These are phyloP conservation scores for Drosophila mercatorum DNA, from an alignment of 2,888 invertebrate genomes.

Conservation along the genomic window DNA sequence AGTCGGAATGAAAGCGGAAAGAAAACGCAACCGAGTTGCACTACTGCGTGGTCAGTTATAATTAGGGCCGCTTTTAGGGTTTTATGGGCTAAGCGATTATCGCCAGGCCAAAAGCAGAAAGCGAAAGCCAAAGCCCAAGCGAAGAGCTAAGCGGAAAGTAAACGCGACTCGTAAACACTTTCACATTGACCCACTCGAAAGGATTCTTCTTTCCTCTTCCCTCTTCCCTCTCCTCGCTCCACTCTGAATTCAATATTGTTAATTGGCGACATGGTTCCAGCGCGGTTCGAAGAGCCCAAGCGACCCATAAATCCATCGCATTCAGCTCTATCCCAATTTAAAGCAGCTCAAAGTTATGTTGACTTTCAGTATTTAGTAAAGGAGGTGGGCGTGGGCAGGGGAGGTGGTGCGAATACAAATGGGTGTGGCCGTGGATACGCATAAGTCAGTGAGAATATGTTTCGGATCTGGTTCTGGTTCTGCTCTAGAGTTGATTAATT, in stretches of 20 bases:
- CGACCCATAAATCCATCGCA: constrained; percentile 56
- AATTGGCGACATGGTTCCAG: constrained; percentile 63
- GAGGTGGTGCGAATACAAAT: constrained; percentile 5
- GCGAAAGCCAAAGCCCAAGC: constrained; percentile 13
- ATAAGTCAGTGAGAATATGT: constrained; percentile 31
- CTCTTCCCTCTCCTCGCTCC: neutral
- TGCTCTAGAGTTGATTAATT: constrained; percentile 63
- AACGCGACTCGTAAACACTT: constrained; percentile 50
- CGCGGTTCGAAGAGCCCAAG: constrained; percentile 31
- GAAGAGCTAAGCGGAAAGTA: constrained; percentile 29
- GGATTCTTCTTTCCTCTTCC: constrained; percentile 2
- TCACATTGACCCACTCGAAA: constrained; percentile 52
- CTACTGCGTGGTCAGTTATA: constrained; percentile 80
- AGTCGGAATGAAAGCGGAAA: constrained; percentile 30
- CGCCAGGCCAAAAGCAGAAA: constrained; percentile 31
- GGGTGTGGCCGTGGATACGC: constrained; percentile 41
- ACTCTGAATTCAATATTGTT: constrained; percentile 66
- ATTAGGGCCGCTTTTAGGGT: constrained; percentile 67
- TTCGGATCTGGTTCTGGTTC: constrained; percentile 11
- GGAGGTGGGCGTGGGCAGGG: neutral
- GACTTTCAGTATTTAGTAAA: constrained; percentile 29
- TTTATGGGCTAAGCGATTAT: constrained; percentile 74
- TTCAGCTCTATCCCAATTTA: constrained; percentile 50
- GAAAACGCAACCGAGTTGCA: constrained; percentile 65
- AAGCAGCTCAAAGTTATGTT: constrained; percentile 51